Percentiles rank a stretch among this genome's conserved stretches.
These are phyloP conservation scores for Apamea monoglypha DNA, from an alignment of 2,888 invertebrate genomes.

Conservation along the genomic window DNA sequence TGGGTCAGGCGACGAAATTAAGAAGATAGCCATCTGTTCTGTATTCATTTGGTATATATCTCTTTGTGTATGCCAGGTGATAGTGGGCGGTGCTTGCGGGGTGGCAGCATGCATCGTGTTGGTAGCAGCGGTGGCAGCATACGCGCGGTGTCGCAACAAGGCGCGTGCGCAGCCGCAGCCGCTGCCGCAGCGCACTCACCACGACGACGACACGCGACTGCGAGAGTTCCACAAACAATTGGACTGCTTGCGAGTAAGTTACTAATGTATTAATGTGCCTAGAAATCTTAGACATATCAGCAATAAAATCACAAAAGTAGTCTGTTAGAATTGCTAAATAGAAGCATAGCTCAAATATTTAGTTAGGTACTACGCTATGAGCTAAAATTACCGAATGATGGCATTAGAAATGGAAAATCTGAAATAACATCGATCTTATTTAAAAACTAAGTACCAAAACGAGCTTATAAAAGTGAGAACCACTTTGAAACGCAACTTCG, in stretches of 20 bases:
- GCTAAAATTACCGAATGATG: neutral
- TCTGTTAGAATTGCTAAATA: neutral
- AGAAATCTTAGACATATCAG: neutral
- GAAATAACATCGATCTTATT: conserved; percentile 25
- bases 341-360: neutral
- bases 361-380: neutral
- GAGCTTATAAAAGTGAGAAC: conserved; percentile 26
- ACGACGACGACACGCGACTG: conserved; percentile 86
- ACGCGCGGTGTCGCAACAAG: conserved; percentile 80
- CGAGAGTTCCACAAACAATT: conserved; percentile 88
- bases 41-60: neutral
- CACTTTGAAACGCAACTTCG: conserved; percentile 29
- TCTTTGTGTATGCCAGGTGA: conserved; percentile 71
- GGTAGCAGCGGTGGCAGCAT: conserved; percentile 82
- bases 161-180: conserved; percentile 82
- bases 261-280: conserved; percentile 8
- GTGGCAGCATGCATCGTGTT: conserved; percentile 82
- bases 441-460: conserved; percentile 25
- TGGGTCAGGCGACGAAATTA: neutral
- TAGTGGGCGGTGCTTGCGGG: conserved; percentile 86
- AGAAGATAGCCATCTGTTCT: neutral
- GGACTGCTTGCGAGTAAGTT: conserved; percentile 86
- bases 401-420: neutral
- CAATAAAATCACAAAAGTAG: neutral
- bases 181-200: conserved; percentile 82